A percentile compares a stretch with the other conserved stretches of the same genome.
phyloP scores from a whole-genome alignment of 2,113 vertebrate species.

The Geothlypis trichas region DNA sequence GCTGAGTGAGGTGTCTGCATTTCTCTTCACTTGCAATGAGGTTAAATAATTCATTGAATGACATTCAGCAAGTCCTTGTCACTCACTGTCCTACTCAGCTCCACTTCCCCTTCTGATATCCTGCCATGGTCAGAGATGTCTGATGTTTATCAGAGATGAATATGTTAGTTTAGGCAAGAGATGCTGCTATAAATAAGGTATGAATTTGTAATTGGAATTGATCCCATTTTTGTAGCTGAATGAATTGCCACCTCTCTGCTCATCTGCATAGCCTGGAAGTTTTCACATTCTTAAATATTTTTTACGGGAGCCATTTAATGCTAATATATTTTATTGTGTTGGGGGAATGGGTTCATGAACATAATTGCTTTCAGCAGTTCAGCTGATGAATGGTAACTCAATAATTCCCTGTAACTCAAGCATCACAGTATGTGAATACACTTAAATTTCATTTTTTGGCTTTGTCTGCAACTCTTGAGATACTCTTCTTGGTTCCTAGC shows the following conservation, averaged over 20 bases:
- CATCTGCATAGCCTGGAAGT: not conserved
- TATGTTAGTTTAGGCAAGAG: not conserved
- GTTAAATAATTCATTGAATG: not conserved
- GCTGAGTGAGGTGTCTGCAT: not conserved
- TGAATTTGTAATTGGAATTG: conserved; percentile 24
- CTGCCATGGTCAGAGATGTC: not conserved
- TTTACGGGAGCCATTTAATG: not conserved
- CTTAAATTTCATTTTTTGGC: not conserved
- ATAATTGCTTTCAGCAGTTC: not conserved
- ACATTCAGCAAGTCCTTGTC: not conserved
- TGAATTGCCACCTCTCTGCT: not conserved
- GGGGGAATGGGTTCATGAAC: not conserved
- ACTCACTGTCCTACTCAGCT: not conserved
- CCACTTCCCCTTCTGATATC: not conserved
- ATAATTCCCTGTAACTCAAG: not conserved
- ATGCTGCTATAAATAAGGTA: conserved; percentile 23
- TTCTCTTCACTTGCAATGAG: not conserved
- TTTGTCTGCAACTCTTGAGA: not conserved
- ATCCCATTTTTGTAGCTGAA: not conserved
- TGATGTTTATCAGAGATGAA: conserved; percentile 1
- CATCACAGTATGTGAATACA: not conserved
- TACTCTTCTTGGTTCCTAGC: not conserved
- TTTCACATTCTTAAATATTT: not conserved
- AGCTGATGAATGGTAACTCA: not conserved
- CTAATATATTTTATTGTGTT: not conserved